Evolutionary conservation across 2,888 invertebrate genomes (phyloP).

Genomic region (Torymus tubicola): DNA sequence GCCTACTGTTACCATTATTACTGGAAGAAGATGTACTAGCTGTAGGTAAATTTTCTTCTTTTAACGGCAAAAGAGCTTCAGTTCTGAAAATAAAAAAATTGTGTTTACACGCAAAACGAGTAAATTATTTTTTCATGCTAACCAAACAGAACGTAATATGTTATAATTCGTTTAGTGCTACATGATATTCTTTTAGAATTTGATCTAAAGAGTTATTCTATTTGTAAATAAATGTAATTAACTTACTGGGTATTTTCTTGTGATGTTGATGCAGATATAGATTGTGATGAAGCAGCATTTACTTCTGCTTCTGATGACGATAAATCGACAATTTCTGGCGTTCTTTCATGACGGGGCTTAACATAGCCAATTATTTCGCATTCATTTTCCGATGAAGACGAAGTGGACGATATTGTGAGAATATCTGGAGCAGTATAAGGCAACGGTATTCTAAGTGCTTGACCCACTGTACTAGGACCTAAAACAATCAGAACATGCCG

Average conservation of each 20-base stretch:
- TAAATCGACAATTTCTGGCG: conserved; percentile 82
- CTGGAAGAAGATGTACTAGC: conserved; percentile 58
- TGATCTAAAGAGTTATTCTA: not conserved
- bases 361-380: conserved; percentile 82
- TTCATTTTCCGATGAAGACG: conserved; percentile 78
- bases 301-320: conserved; percentile 79
- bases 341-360: conserved; percentile 82
- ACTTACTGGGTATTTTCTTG: conserved; percentile 40
- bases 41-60: conserved; percentile 54
- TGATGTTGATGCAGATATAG: not conserved
- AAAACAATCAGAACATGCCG: conserved; percentile 1
- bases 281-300: conserved; percentile 56
- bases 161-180: no score
- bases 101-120: no score
- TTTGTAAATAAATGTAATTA: not conserved
- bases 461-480: conserved; percentile 69
- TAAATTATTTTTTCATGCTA: no score
- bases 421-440: conserved; percentile 64
- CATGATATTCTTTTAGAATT: not conserved
- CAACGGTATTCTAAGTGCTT: conserved; percentile 62
- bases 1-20: conserved; percentile 3
- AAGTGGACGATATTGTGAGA: conserved; percentile 68
- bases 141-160: no score
- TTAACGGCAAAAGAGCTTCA: not conserved
- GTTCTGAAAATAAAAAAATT: conserved; percentile 13